phyloP scores from a whole-genome alignment of 2,113 vertebrate species.

The Etheostoma spectabile region DNA sequence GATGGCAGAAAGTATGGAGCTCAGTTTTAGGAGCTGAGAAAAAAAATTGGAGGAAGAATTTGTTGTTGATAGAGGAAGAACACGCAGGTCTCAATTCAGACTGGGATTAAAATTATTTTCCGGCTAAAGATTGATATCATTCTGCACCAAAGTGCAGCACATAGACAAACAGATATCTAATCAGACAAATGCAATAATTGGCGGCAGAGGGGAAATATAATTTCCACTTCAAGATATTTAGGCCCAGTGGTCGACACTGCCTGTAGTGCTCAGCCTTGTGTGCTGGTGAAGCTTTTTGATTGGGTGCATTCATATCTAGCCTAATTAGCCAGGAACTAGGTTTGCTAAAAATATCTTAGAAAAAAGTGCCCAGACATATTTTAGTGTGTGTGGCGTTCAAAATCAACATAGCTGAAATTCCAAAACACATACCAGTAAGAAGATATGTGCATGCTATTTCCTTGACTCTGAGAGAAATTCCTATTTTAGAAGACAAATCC shows the following conservation, averaged over 20 bases:
- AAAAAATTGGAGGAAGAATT: not conserved
- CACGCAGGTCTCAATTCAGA: not conserved
- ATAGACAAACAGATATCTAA: conserved; percentile 29
- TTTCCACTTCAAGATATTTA: conserved; percentile 11
- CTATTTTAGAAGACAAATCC: conserved; percentile 68
- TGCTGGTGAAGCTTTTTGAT: conserved; percentile 23
- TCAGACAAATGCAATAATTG: conserved; percentile 28
- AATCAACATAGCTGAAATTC: conserved; percentile 71
- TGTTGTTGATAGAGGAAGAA: not conserved
- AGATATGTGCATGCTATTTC: conserved; percentile 46
- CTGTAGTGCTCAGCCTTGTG: conserved; percentile 2
- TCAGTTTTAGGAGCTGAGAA: not conserved
- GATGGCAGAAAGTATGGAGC: conserved; percentile 24
- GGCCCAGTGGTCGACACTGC: conserved; percentile 10
- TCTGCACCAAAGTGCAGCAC: conserved; percentile 11
- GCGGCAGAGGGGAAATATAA: not conserved
- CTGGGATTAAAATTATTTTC: not conserved
- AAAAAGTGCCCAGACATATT: conserved; percentile 55
- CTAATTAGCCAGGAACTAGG: conserved; percentile 55
- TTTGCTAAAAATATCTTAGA: conserved; percentile 70
- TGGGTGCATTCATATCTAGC: conserved; percentile 31
- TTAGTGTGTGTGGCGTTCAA: conserved; percentile 63
- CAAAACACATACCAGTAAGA: conserved; percentile 41
- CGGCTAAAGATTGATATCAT: conserved; percentile 7
- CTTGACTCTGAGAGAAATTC: conserved; percentile 57